phyloP scores from a whole-genome alignment of 2,888 invertebrate species.

The Tridacna crocea region DNA sequence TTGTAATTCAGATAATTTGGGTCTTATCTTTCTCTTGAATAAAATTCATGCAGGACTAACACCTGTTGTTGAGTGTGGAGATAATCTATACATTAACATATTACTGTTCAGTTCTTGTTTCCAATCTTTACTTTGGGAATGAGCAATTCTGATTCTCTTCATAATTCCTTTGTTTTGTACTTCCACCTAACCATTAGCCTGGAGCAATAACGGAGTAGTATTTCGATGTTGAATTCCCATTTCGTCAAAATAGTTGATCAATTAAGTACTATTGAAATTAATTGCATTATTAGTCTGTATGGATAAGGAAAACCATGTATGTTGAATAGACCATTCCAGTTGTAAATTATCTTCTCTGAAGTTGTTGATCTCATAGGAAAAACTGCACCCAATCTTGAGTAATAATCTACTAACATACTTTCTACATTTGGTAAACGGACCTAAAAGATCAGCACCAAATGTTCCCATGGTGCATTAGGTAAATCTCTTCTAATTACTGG shows the following conservation, averaged over 20 bases:
- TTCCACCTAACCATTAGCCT: constrained; percentile 59
- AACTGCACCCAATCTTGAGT: constrained; percentile 58
- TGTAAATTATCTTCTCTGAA: constrained; percentile 45
- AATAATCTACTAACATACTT: constrained; percentile 57
- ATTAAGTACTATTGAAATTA: constrained; percentile 46
- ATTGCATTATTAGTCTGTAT: constrained; percentile 60
- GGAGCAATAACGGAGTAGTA: constrained; percentile 59
- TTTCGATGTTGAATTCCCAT: constrained; percentile 46
- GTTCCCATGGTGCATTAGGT: constrained; percentile 52
- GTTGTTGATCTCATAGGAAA: constrained; percentile 50
- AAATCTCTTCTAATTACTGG: constrained; percentile 35
- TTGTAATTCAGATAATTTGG: constrained; percentile 46
- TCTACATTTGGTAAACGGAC: constrained; percentile 60
- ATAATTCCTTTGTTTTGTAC: constrained; percentile 50
- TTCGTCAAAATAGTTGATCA: constrained; percentile 42
- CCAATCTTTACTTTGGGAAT: constrained; percentile 44
- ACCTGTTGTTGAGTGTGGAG: constrained; percentile 58
- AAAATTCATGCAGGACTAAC: constrained; percentile 44
- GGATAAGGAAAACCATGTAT: constrained; percentile 57
- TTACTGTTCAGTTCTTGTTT: constrained; percentile 38
- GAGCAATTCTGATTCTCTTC: constrained; percentile 53
- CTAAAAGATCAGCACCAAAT: constrained; percentile 61
- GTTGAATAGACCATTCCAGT: constrained; percentile 42
- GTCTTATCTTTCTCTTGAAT: constrained; percentile 50
- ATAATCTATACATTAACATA: constrained; percentile 49